These are phyloP conservation scores for Limnothrissa miodon DNA, from an alignment of 2,113 vertebrate species.

Conservation along the genomic window DNA sequence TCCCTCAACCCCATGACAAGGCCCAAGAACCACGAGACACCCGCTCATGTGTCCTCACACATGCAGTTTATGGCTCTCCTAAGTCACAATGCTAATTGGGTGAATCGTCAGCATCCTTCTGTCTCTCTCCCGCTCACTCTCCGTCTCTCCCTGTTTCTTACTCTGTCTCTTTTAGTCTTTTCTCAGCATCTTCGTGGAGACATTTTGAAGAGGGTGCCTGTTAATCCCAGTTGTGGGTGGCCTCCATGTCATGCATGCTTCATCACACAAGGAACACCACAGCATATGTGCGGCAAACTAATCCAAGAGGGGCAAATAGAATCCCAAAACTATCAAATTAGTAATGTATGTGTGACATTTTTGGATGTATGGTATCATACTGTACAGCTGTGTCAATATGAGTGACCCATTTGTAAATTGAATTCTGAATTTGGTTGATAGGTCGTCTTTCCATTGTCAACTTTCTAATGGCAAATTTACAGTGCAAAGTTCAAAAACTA, in stretches of 20 bases:
- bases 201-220: neutral
- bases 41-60: neutral
- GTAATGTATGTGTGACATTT: no score
- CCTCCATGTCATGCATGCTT: conserved; percentile 13
- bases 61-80: neutral
- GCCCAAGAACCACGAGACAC: neutral
- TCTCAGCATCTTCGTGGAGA: neutral
- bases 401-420: no score
- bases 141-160: neutral
- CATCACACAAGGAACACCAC: conserved; percentile 31
- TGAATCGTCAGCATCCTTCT: neutral
- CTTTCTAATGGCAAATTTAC: no score
- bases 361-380: no score
- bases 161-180: neutral
- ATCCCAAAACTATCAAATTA: neutral
- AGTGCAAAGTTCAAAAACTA: no score
- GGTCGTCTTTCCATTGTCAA: neutral
- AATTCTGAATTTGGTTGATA: neutral
- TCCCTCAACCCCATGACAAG: neutral
- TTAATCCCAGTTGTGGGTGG: conserved; percentile 25
- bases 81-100: conserved; percentile 7
- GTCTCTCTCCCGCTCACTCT: neutral
- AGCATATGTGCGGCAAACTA: conserved; percentile 14
- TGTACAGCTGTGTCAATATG: no score
- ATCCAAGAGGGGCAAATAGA: conserved; percentile 21